Percentiles rank a stretch among this genome's conserved stretches.
phyloP scores from a whole-genome alignment of 2,797 vertebrate species.

The Loriculus beryllinus region DNA sequence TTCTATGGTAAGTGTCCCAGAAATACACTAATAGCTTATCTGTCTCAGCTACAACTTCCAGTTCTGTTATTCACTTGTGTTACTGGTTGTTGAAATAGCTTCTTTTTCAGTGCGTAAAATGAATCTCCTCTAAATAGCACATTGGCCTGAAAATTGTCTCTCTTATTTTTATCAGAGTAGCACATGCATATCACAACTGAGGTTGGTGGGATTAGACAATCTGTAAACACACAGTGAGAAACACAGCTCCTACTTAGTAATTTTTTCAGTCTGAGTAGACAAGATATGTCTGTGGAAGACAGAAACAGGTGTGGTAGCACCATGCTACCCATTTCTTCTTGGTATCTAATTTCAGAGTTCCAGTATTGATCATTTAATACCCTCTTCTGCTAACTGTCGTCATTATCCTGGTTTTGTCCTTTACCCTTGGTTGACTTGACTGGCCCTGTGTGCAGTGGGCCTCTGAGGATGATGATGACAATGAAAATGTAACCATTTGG shows the following conservation, averaged over 20 bases:
- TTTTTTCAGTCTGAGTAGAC: slow-evolving; percentile 27
- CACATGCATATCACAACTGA: slow-evolving; percentile 17
- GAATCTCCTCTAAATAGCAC: slow-evolving; percentile 28
- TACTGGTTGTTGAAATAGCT: background rate
- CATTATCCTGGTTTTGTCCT: slow-evolving; percentile 33
- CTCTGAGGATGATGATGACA: background rate
- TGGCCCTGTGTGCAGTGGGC: background rate
- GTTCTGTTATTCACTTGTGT: background rate
- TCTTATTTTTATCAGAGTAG: slow-evolving; percentile 24
- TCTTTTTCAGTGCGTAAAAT: slow-evolving; percentile 18
- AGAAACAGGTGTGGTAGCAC: background rate
- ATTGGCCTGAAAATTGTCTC: slow-evolving; percentile 20
- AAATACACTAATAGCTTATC: background rate
- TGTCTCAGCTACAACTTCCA: background rate
- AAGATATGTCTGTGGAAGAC: slow-evolving; percentile 7
- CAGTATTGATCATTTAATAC: slow-evolving; percentile 20
- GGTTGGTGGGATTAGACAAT: slow-evolving; percentile 9
- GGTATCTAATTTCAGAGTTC: background rate
- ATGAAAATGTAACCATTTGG: background rate
- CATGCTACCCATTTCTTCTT: background rate
- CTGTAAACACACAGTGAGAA: slow-evolving; percentile 34
- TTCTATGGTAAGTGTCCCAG: background rate
- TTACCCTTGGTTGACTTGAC: slow-evolving; percentile 5
- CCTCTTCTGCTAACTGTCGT: background rate
- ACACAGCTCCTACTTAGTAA: slow-evolving; percentile 18